These are phyloP conservation scores for Campylomormyrus tamandua DNA, from an alignment of 2,113 vertebrate genomes.

Conservation along the genomic window DNA sequence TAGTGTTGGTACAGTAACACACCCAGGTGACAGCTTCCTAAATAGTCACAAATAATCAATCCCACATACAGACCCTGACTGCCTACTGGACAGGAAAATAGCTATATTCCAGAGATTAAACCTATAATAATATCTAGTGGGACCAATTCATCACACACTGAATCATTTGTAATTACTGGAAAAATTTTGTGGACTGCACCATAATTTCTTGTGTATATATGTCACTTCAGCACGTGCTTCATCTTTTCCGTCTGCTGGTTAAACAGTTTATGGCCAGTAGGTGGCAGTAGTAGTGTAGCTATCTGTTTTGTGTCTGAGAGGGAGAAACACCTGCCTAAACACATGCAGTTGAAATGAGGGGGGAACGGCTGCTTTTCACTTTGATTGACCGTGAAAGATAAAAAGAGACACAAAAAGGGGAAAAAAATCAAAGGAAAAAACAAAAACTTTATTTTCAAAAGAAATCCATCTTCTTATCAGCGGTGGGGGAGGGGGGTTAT, in stretches of 20 bases:
- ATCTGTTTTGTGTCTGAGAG: neutral
- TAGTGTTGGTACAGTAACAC: neutral
- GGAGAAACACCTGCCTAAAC: neutral
- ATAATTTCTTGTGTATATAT: neutral
- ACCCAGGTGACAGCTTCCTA: neutral
- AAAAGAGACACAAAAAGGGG: neutral
- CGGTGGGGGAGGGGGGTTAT: neutral
- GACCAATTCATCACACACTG: neutral
- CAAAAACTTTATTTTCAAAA: neutral
- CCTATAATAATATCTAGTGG: neutral
- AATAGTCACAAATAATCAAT: neutral
- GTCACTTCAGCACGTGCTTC: neutral
- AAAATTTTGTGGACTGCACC: neutral
- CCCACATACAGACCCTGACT: neutral
- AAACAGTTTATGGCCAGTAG: neutral
- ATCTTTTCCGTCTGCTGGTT: neutral
- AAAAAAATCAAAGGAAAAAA: neutral
- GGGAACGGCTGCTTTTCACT: neutral
- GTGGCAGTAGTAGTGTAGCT: neutral
- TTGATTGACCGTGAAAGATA: neutral
- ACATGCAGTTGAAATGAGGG: neutral
- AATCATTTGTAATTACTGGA: neutral
- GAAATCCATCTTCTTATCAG: neutral
- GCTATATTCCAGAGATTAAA: neutral
- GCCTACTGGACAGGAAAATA: neutral